phyloP scores from a whole-genome alignment of 2,888 invertebrate genomes.

The Eustalomyia histrio region DNA sequence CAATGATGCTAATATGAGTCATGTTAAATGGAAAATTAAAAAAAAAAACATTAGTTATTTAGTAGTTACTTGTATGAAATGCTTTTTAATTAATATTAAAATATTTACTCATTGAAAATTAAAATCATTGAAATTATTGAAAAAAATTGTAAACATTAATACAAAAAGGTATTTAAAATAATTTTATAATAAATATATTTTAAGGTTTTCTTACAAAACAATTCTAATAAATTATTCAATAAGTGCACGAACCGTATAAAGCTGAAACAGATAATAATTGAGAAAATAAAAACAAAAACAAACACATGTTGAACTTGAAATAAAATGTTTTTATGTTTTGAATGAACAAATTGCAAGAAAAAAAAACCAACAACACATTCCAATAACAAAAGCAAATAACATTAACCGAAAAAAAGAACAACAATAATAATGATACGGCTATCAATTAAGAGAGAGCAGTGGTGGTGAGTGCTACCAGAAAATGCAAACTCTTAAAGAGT shows the following conservation, averaged over 20 bases:
- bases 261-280: neutral
- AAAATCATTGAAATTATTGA: too few species aligned
- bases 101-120: too few species aligned
- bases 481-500: neutral
- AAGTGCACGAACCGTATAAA: conserved; percentile 1
- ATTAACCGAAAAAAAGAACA: conserved; percentile 5
- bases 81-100: too few species aligned
- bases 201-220: neutral
- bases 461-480: neutral
- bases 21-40: neutral
- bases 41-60: too few species aligned
- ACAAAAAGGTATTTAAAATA: neutral
- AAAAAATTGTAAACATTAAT: too few species aligned
- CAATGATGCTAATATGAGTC: neutral
- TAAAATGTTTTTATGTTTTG: conserved; percentile 20
- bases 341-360: conserved; percentile 7
- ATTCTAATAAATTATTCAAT: conserved; percentile 15
- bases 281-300: conserved; percentile 30
- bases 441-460: neutral
- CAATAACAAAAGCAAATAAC: conserved; percentile 10
- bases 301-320: conserved; percentile 52
- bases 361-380: neutral
- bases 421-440: neutral
- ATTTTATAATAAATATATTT: neutral
- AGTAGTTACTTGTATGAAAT: too few species aligned